Evolutionary conservation across 2,888 invertebrate genomes (phyloP).

Genomic region (Plebejus melissa): DNA sequence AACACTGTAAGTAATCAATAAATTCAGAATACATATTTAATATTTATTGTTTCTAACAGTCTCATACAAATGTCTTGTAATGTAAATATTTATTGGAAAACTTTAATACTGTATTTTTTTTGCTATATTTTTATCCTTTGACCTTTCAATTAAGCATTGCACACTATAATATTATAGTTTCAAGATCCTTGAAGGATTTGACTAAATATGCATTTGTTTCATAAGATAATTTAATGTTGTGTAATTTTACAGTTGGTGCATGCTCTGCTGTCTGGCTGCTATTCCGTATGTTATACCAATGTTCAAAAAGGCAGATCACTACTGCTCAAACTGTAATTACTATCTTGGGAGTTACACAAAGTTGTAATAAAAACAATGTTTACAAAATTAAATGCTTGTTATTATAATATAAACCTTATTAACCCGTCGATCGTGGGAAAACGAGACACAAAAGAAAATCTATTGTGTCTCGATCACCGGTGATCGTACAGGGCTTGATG

Average conservation of each 20-base stretch:
- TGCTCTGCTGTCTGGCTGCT: conserved; percentile 63
- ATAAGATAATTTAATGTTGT: not conserved
- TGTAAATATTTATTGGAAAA: too few relatives aligned
- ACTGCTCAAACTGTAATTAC: conserved; percentile 61
- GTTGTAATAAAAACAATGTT: conserved; percentile 34
- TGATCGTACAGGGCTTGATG: too few relatives aligned
- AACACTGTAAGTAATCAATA: conserved; percentile 54
- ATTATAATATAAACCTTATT: not conserved
- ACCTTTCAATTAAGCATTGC: too few relatives aligned
- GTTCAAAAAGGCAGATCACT: conserved; percentile 63
- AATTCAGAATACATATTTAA: not conserved
- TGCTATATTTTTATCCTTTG: too few relatives aligned
- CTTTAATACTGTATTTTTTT: too few relatives aligned
- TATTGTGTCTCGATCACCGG: too few relatives aligned
- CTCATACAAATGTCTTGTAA: too few relatives aligned
- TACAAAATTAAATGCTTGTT: not conserved
- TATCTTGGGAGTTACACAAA: conserved; percentile 59
- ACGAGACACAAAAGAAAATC: too few relatives aligned
- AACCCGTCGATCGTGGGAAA: too few relatives aligned
- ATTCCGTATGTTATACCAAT: conserved; percentile 58
- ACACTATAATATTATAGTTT: not conserved
- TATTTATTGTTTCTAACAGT: too few relatives aligned
- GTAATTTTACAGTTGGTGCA: conserved; percentile 62
- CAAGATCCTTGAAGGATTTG: not conserved
- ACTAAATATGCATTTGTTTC: not conserved